A percentile compares a stretch with the other conserved stretches of the same genome.
Conservation (phyloP, 2,113 vertebrate genomes). For the Poeciliopsis occidentalis region DNA sequence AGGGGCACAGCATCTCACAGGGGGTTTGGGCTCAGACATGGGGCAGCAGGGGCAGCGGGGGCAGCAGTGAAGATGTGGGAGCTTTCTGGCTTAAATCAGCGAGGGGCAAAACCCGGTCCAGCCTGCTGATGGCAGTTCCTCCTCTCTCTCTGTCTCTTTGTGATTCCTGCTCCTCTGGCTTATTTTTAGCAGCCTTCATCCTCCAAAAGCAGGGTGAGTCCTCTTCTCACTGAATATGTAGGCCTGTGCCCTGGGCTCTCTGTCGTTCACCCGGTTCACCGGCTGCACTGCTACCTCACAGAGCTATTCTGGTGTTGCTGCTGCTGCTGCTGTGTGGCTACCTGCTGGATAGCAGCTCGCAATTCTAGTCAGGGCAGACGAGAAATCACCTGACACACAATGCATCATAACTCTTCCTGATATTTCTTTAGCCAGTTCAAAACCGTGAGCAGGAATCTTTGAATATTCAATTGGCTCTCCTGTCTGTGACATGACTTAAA, state of each 20-base stretch:
- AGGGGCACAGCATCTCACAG: constrained; percentile 69
- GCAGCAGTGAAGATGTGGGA: constrained; percentile 64
- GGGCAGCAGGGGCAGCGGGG: constrained; percentile 76
- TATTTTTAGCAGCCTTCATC: constrained; percentile 78
- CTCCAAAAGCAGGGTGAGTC: constrained; percentile 73
- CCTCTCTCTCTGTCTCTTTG: no score
- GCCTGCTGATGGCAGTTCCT: no score
- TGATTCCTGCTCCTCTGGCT: constrained; percentile 63
- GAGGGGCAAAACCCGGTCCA: no score
- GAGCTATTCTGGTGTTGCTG: constrained; percentile 68
- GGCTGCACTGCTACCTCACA: constrained; percentile 34
- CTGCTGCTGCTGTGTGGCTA: constrained; percentile 59
- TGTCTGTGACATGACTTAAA: no score
- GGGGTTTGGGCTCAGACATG: constrained; percentile 69
- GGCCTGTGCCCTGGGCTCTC: constrained; percentile 73
- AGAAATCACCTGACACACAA: no score
- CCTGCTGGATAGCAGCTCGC: no score
- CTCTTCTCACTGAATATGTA: constrained; percentile 74
- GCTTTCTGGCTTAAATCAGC: constrained; percentile 72
- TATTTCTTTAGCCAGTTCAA: no score
- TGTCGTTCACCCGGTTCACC: constrained; percentile 61
- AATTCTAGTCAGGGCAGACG: no score
- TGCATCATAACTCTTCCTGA: no score
- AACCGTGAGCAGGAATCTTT: no score
- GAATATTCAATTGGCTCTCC: no score